A percentile compares a stretch with the other conserved stretches of the same genome.
Conservation (phyloP, 2,113 vertebrate genomes). For the Ranitomeya variabilis region DNA sequence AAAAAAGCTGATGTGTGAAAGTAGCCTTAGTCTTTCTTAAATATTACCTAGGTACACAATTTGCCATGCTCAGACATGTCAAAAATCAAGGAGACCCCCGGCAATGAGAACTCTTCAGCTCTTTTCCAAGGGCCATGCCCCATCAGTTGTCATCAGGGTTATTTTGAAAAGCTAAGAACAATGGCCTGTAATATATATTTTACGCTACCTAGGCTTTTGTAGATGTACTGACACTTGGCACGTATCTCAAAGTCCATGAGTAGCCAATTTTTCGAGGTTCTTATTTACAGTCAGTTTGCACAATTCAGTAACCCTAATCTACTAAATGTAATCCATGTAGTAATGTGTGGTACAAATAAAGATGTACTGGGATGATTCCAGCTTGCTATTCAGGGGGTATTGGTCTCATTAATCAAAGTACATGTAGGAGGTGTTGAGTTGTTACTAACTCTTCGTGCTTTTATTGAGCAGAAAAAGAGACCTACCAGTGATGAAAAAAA, state of each 20-base stretch:
- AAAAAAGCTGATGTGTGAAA: too few relatives aligned
- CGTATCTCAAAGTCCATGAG: not conserved
- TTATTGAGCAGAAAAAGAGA: not conserved
- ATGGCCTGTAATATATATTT: not conserved
- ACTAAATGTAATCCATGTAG: not conserved
- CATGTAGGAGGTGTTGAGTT: conserved; percentile 36
- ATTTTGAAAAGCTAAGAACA: not conserved
- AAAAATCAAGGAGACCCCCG: not conserved
- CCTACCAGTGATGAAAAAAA: not conserved
- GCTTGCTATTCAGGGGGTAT: conserved; percentile 14
- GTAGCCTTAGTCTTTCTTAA: not conserved
- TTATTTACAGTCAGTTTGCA: not conserved
- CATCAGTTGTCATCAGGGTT: not conserved
- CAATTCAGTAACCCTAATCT: not conserved
- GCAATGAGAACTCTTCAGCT: not conserved
- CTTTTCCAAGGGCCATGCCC: not conserved
- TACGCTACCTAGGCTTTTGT: not conserved
- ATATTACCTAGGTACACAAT: not conserved
- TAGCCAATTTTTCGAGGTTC: not conserved
- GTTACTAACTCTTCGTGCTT: conserved; percentile 6
- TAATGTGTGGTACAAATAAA: not conserved
- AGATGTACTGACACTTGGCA: not conserved
- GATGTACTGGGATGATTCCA: not conserved
- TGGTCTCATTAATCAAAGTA: conserved; percentile 15
- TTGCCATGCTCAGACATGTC: not conserved